Evolutionary conservation across 2,888 invertebrate species (phyloP).

Genomic region (Andrena marginata): DNA sequence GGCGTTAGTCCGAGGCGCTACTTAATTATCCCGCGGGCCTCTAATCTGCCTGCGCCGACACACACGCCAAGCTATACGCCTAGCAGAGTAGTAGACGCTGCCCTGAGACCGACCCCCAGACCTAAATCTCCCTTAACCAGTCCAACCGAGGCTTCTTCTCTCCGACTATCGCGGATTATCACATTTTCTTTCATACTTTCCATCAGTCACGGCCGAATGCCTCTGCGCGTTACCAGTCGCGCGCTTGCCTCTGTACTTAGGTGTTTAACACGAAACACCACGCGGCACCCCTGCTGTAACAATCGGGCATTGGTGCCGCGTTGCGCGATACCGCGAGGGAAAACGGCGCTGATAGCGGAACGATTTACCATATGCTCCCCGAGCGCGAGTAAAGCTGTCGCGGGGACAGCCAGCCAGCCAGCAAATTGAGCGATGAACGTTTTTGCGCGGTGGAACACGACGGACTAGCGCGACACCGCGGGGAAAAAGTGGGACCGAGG

Average conservation of each 20-base stretch:
- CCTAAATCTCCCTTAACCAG: conserved; percentile 70
- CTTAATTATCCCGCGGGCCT: conserved; percentile 84
- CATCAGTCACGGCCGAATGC: no score
- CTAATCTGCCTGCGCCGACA: conserved; percentile 84
- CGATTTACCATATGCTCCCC: neutral
- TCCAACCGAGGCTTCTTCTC: conserved; percentile 25
- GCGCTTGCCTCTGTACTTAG: neutral
- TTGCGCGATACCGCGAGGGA: neutral
- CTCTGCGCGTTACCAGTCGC: neutral
- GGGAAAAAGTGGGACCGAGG: neutral
- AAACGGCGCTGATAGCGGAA: neutral
- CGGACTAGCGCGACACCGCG: neutral
- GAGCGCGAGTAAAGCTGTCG: neutral
- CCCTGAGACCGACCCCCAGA: conserved; percentile 43
- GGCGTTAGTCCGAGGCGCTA: conserved; percentile 84
- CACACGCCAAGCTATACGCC: conserved; percentile 78
- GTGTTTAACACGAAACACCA: no score
- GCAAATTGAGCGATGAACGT: neutral
- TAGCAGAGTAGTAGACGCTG: conserved; percentile 60
- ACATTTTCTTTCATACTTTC: conserved; percentile 27
- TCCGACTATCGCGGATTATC: conserved; percentile 54
- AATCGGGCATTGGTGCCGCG: no score
- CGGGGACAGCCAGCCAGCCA: neutral
- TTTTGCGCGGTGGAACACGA: neutral
- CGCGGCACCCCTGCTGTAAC: no score